phyloP scores from a whole-genome alignment of 2,888 invertebrate genomes.

The Ceraclea dissimilis region DNA sequence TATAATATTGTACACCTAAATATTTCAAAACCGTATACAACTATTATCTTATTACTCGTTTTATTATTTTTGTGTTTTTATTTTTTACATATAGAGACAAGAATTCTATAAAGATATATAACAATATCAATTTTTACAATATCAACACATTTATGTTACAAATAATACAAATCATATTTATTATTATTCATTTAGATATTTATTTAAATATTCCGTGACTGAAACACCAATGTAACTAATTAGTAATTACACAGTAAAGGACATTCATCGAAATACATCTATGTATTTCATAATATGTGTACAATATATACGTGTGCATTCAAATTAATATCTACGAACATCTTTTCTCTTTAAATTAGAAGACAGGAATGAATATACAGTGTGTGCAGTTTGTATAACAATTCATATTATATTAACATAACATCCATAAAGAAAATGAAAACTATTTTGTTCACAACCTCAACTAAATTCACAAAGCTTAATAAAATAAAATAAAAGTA shows the following conservation, averaged over 20 bases:
- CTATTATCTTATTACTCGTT: constrained; percentile 21
- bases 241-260: background rate
- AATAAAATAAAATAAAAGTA: no score
- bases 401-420: background rate
- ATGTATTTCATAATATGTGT: no score
- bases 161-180: background rate
- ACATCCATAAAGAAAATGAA: no score
- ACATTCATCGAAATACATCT: background rate
- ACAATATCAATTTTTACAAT: constrained; percentile 23
- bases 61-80: constrained; percentile 13
- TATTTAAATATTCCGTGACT: background rate
- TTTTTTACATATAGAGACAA: constrained; percentile 16
- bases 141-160: constrained; percentile 22
- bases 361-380: no score
- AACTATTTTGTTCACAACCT: no score
- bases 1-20: constrained; percentile 24
- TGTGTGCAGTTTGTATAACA: no score
- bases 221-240: background rate
- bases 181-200: background rate
- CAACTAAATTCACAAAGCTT: no score
- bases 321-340: no score
- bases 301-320: no score
- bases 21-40: constrained; percentile 26
- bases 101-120: constrained; percentile 22
- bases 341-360: no score